Evolutionary conservation across 2,797 vertebrate species (phyloP).

Genomic region (Ptychadena robeensis): DNA sequence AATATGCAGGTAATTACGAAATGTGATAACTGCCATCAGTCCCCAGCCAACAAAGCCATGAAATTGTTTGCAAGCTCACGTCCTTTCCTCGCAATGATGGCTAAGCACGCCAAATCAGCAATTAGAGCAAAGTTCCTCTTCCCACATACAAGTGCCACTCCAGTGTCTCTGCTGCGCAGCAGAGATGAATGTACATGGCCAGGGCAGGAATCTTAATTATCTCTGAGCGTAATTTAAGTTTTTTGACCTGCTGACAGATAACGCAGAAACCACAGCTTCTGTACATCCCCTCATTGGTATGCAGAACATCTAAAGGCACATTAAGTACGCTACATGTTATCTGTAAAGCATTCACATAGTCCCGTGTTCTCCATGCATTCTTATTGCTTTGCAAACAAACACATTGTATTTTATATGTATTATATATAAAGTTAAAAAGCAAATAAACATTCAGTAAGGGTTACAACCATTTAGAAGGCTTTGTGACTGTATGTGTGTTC

Average conservation of each 20-base stretch:
- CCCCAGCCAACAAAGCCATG: background rate
- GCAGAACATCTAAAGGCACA: background rate
- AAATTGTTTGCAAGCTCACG: conserved; percentile 6
- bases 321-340: background rate
- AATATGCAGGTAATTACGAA: background rate
- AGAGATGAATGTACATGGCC: conserved; percentile 36
- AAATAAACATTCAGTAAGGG: too few species aligned
- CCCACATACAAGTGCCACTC: conserved; percentile 21
- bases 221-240: conserved; percentile 26
- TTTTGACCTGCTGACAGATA: conserved; percentile 22
- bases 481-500: background rate
- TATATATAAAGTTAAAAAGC: too few species aligned
- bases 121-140: conserved; percentile 9
- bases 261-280: background rate
- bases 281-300: conserved; percentile 12
- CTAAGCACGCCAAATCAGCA: conserved; percentile 14
- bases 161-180: conserved; percentile 19
- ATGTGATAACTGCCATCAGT: background rate
- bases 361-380: too few species aligned
- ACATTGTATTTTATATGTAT: too few species aligned
- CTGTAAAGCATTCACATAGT: background rate
- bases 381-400: too few species aligned
- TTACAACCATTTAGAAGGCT: too few species aligned
- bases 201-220: conserved; percentile 30
- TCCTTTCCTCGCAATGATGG: conserved; percentile 4